phyloP scores from a whole-genome alignment of 1,140 invertebrate species.

The Chrysoperla carnea region DNA sequence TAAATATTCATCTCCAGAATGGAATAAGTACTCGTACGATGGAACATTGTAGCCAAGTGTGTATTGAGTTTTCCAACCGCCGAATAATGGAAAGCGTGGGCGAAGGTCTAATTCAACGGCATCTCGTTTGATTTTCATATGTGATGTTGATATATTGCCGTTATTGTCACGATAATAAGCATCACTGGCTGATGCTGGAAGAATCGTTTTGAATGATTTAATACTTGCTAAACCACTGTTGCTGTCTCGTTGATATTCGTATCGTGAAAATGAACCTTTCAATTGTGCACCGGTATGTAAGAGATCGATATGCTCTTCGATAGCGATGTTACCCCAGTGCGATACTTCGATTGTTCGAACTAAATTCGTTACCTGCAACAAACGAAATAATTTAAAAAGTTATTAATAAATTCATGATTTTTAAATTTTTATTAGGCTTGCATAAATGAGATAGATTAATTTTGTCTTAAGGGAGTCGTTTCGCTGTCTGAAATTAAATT shows the following conservation, averaged over 20 bases:
- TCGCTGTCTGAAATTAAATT: too few relatives aligned
- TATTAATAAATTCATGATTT: too few relatives aligned
- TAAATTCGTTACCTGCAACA: conserved; percentile 34
- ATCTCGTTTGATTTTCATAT: conserved; percentile 72
- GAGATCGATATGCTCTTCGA: conserved; percentile 88
- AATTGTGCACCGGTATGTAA: conserved; percentile 81
- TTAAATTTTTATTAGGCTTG: too few relatives aligned
- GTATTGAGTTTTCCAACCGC: conserved; percentile 95
- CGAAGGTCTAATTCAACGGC: conserved; percentile 85
- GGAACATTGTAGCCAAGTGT: conserved; percentile 91
- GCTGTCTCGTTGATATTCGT: conserved; percentile 87
- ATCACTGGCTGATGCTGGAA: conserved; percentile 71
- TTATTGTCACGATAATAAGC: conserved; percentile 96
- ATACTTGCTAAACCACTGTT: conserved; percentile 72
- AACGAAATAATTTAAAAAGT: too few relatives aligned
- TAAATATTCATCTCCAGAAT: conserved; percentile 57
- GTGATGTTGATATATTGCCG: conserved; percentile 97
- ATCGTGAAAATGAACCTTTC: conserved; percentile 88
- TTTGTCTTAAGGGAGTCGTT: too few relatives aligned
- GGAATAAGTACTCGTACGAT: conserved; percentile 81
- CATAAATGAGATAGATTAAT: too few relatives aligned
- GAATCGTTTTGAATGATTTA: conserved; percentile 79
- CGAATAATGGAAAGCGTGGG: conserved; percentile 89
- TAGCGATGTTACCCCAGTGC: conserved; percentile 97
- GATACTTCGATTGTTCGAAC: conserved; percentile 88